Conservation (phyloP, 2,797 vertebrate species). For the Sebastes melanostomus region DNA sequence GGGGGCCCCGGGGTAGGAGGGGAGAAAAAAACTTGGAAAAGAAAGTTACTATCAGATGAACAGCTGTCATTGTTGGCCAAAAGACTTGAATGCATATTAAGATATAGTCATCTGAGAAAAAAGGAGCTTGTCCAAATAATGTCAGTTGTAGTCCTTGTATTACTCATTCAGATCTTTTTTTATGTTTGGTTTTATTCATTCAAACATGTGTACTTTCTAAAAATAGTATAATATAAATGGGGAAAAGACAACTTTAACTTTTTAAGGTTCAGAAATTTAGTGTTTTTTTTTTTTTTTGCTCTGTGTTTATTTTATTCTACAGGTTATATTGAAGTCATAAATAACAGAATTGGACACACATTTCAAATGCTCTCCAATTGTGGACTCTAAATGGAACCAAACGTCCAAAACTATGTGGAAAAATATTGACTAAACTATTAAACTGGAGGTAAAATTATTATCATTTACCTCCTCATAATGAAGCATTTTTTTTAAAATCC, state of each 20-base stretch:
- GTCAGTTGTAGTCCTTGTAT: constrained; percentile 11
- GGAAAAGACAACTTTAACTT: background rate
- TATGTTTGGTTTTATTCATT: background rate
- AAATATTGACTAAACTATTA: background rate
- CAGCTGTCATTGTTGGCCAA: constrained; percentile 90
- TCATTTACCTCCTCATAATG: constrained; percentile 13
- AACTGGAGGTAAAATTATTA: background rate
- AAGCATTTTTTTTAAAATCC: background rate
- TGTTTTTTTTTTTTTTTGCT: background rate
- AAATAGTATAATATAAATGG: background rate
- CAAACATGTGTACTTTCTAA: background rate
- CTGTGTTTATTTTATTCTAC: background rate
- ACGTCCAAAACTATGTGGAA: background rate
- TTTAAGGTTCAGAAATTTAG: background rate
- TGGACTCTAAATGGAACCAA: background rate
- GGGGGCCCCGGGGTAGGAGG: constrained; percentile 81
- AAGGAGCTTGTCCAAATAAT: constrained; percentile 44
- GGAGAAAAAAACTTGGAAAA: constrained; percentile 86
- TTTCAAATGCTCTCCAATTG: background rate
- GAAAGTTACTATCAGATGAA: constrained; percentile 96
- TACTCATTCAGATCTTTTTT: constrained; percentile 3
- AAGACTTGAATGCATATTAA: constrained; percentile 75
- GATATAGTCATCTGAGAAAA: constrained; percentile 69
- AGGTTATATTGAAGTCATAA: background rate
- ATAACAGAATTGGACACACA: background rate